Evolutionary conservation across 1,140 invertebrate genomes (phyloP).

Genomic region (Paraescarpia echinospica): DNA sequence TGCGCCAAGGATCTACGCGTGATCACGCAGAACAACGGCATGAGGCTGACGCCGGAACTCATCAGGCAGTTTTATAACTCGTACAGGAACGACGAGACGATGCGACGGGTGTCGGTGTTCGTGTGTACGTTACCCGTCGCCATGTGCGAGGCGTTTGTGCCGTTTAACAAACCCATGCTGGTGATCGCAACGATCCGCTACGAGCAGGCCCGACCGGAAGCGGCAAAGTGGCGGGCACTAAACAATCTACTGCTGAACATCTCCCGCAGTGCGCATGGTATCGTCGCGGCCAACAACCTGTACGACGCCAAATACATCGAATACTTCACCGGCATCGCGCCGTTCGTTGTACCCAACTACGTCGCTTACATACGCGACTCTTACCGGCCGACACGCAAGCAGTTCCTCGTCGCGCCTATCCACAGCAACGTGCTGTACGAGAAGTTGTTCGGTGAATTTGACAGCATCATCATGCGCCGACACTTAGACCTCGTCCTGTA

Average conservation of each 20-base stretch:
- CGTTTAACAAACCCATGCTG: slow-evolving; percentile 29
- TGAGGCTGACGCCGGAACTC: slow-evolving; percentile 24
- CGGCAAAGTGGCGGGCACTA: slow-evolving; percentile 29
- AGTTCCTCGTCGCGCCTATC: slow-evolving; percentile 31
- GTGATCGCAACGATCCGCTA: slow-evolving; percentile 29
- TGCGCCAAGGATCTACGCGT: slow-evolving; percentile 30
- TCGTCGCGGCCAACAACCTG: slow-evolving; percentile 31
- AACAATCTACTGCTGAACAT: slow-evolving; percentile 29
- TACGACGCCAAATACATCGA: slow-evolving; percentile 33
- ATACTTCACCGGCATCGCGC: slow-evolving; percentile 31
- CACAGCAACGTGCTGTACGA: slow-evolving; percentile 28
- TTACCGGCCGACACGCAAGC: slow-evolving; percentile 22
- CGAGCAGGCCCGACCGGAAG: slow-evolving; percentile 27
- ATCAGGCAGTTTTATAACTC: slow-evolving; percentile 30
- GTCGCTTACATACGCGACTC: slow-evolving; percentile 28
- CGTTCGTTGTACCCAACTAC: slow-evolving; percentile 24
- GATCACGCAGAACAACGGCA: slow-evolving; percentile 31
- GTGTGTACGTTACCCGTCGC: slow-evolving; percentile 34
- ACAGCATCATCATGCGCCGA: slow-evolving; percentile 23
- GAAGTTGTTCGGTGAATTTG: slow-evolving; percentile 28
- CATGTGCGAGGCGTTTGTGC: slow-evolving; percentile 30
- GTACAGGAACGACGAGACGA: slow-evolving; percentile 29
- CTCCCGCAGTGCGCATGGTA: neutral
- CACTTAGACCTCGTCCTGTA: slow-evolving; percentile 25
- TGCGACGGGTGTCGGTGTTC: slow-evolving; percentile 29